Evolutionary conservation across 2,888 invertebrate species (phyloP).

Genomic region (Micropterix aruncella): DNA sequence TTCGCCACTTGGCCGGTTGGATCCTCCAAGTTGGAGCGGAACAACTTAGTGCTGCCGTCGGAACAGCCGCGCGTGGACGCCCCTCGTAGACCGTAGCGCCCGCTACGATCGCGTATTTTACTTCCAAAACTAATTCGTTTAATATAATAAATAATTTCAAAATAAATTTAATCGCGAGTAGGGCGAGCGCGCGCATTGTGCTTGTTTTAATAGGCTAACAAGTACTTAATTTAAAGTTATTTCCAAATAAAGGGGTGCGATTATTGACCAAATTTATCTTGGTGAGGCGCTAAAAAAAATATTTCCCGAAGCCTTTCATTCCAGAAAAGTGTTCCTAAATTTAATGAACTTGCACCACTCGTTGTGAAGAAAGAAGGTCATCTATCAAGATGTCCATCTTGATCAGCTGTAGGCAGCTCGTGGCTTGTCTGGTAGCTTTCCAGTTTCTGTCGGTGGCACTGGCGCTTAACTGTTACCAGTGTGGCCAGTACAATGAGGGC

Average conservation of each 20-base stretch:
- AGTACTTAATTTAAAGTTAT: too few species aligned
- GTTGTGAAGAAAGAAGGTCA: too few species aligned
- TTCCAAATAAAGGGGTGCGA: too few species aligned
- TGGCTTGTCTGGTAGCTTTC: neutral
- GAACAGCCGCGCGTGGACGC: neutral
- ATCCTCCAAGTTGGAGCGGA: neutral
- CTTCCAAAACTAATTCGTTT: neutral
- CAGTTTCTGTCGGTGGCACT: neutral
- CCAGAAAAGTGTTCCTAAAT: too few species aligned
- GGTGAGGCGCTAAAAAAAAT: too few species aligned
- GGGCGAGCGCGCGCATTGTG: neutral
- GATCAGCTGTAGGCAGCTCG: neutral
- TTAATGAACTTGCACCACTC: too few species aligned
- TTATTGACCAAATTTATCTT: too few species aligned
- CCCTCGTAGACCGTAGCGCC: neutral
- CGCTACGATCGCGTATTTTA: neutral
- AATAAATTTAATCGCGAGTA: neutral
- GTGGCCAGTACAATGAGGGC: constrained; percentile 75
- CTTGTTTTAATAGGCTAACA: too few species aligned
- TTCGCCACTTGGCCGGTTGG: neutral
- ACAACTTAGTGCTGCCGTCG: neutral
- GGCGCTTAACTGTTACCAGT: constrained; percentile 56
- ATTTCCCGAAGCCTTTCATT: too few species aligned
- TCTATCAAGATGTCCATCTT: neutral
- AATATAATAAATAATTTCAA: neutral